Percentiles rank a stretch among this genome's conserved stretches.
Conservation (phyloP, 2,888 invertebrate species). For the Bellardia pandia region DNA sequence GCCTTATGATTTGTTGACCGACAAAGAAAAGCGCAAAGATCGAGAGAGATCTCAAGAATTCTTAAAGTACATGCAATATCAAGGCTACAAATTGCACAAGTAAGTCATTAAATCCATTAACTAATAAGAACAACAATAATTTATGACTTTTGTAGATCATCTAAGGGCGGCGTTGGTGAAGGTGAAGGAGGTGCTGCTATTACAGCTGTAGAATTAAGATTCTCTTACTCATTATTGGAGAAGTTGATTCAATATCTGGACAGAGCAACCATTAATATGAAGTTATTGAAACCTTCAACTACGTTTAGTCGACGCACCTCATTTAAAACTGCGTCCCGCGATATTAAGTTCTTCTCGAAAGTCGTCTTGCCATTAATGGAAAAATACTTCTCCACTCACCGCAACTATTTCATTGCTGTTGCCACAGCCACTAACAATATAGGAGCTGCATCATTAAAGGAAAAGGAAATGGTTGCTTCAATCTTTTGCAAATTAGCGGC, state of each 20-base stretch:
- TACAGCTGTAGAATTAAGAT: constrained; percentile 95
- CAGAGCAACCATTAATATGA: constrained; percentile 98
- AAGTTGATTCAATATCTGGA: constrained; percentile 98
- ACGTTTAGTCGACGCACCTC: constrained; percentile 96
- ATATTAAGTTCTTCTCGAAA: constrained; percentile 99
- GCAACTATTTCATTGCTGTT: constrained; percentile 97
- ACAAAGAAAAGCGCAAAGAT: constrained; percentile 98
- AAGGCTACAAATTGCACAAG: constrained; percentile 96
- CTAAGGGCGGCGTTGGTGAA: constrained; percentile 88
- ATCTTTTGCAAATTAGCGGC: constrained; percentile 98
- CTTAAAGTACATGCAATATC: constrained; percentile 98
- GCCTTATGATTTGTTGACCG: constrained; percentile 98
- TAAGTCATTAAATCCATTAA: constrained; percentile 75
- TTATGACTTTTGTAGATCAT: constrained; percentile 85
- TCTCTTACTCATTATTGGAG: constrained; percentile 98
- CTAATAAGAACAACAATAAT: too few species aligned
- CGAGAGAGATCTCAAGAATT: constrained; percentile 98
- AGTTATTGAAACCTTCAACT: constrained; percentile 96
- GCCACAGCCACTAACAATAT: constrained; percentile 96
- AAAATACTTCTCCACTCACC: constrained; percentile 98
- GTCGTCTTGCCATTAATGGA: constrained; percentile 98
- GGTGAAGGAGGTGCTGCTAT: constrained; percentile 91
- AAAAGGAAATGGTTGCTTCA: constrained; percentile 99
- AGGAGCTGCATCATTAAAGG: constrained; percentile 98
- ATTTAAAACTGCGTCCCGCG: constrained; percentile 96